These are phyloP conservation scores for Ctenopoma multispine DNA, from an alignment of 2,797 vertebrate species.

Conservation along the genomic window DNA sequence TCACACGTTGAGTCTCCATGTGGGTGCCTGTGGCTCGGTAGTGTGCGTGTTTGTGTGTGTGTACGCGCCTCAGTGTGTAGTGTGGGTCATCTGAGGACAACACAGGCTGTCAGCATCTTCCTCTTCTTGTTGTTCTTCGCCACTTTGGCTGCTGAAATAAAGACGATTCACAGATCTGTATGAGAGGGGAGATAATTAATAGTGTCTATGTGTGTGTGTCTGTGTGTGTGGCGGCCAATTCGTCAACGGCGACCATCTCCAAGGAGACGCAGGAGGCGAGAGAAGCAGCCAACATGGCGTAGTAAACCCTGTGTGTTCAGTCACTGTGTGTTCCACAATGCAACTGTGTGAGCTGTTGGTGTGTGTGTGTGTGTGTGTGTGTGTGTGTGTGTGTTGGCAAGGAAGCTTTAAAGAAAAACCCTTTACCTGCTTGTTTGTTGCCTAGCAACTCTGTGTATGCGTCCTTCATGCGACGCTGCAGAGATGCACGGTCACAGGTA, in stretches of 20 bases:
- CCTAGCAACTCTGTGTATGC: slow-evolving; percentile 44
- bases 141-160: slow-evolving; percentile 36
- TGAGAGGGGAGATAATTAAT: slow-evolving; percentile 64
- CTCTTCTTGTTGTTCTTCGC: slow-evolving; percentile 5
- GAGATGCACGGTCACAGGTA: slow-evolving; percentile 34
- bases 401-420: slow-evolving; percentile 12
- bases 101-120: slow-evolving; percentile 4
- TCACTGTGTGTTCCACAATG: slow-evolving; percentile 44
- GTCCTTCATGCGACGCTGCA: too few species aligned
- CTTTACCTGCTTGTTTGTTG: slow-evolving; percentile 57
- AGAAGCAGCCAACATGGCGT: slow-evolving; percentile 56
- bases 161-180: slow-evolving; percentile 63
- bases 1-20: slow-evolving; percentile 35
- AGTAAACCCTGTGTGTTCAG: slow-evolving; percentile 51
- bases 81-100: slow-evolving; percentile 36
- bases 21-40: neutral
- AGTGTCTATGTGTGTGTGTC: slow-evolving; percentile 39
- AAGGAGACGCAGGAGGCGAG: slow-evolving; percentile 68
- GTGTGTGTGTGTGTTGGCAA: slow-evolving; percentile 2
- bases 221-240: slow-evolving; percentile 1
- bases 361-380: too few species aligned
- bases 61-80: slow-evolving; percentile 4
- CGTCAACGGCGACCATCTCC: slow-evolving; percentile 61
- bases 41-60: slow-evolving; percentile 5
- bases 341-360: neutral